These are phyloP conservation scores for Polyploca ridens DNA, from an alignment of 2,888 invertebrate species.

Conservation along the genomic window DNA sequence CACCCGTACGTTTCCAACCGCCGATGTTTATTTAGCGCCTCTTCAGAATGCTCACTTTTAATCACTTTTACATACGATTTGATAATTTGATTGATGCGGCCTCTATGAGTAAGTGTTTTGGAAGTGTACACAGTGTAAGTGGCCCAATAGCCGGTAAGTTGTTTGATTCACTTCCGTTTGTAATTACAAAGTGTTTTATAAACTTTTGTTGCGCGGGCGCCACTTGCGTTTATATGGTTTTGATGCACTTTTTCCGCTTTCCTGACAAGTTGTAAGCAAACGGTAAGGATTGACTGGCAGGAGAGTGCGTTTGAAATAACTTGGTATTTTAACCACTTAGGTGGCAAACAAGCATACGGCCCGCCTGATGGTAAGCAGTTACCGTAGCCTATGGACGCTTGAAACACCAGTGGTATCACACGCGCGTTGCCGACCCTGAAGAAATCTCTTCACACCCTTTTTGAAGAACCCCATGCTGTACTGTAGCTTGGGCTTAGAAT, in stretches of 20 bases:
- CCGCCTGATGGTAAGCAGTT: too few species aligned
- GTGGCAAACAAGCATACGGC: too few species aligned
- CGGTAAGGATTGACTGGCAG: too few species aligned
- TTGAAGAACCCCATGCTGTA: too few species aligned
- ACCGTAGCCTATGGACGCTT: too few species aligned
- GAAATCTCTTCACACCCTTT: too few species aligned
- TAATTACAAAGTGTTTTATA: constrained; percentile 1
- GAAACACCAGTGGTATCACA: too few species aligned
- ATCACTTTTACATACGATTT: constrained; percentile 40
- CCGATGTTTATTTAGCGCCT: constrained; percentile 61
- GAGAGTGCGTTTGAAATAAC: too few species aligned
- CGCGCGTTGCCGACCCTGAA: too few species aligned
- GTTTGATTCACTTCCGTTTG: constrained; percentile 7
- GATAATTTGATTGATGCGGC: constrained; percentile 56
- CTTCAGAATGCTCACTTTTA: constrained; percentile 37
- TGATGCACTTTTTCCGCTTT: neutral
- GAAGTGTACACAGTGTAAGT: neutral
- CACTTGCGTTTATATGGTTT: neutral
- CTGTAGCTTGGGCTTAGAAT: too few species aligned
- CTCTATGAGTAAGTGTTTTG: constrained; percentile 21
- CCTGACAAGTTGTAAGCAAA: neutral
- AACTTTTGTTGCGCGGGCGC: neutral
- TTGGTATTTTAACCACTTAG: too few species aligned
- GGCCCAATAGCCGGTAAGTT: neutral
- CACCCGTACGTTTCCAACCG: constrained; percentile 32